Evolutionary conservation across 2,113 vertebrate genomes (phyloP).

Genomic region (Pardalotus punctatus): DNA sequence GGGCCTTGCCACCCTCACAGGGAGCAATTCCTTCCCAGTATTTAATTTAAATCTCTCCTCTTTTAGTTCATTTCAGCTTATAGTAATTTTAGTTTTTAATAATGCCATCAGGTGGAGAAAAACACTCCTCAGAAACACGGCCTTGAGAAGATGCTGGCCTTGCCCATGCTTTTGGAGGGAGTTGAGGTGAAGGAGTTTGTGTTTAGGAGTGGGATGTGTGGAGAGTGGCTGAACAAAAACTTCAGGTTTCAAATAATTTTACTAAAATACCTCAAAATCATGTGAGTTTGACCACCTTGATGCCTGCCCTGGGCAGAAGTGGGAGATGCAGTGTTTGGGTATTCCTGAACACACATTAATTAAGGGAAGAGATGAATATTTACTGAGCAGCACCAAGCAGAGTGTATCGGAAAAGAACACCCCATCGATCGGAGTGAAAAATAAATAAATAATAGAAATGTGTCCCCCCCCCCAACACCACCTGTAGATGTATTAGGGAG

Average conservation of each 20-base stretch:
- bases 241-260: background rate
- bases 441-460: background rate
- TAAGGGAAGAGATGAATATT: background rate
- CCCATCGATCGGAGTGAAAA: slow-evolving; percentile 5
- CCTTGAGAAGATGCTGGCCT: background rate
- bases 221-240: background rate
- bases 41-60: background rate
- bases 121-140: background rate
- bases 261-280: background rate
- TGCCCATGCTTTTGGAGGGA: background rate
- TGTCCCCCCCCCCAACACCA: background rate
- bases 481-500: slow-evolving; percentile 66
- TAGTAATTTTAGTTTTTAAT: background rate
- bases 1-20: fast-evolving
- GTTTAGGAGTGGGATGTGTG: background rate
- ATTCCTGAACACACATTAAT: background rate
- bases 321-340: background rate
- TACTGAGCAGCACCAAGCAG: background rate
- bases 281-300: background rate
- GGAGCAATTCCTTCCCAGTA: background rate
- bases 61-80: background rate
- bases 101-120: background rate
- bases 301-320: background rate
- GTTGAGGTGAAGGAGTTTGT: background rate
- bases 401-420: background rate